Base-by-base conservation (phyloP, 2,113 vertebrate genomes). In the Axis porcinus region DNA sequence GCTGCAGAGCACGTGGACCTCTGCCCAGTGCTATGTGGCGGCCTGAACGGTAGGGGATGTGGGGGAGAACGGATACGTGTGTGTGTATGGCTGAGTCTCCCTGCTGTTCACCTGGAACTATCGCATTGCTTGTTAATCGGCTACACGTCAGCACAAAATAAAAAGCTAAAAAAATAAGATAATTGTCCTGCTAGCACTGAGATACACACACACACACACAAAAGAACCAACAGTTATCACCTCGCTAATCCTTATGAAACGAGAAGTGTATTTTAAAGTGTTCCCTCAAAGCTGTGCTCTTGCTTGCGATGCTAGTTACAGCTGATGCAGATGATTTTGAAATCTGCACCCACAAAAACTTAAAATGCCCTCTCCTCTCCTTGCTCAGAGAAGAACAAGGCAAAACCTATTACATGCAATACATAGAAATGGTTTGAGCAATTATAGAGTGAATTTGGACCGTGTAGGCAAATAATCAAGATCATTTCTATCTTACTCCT, bases 331-430 rank as follows among this genome's bases (percentile, higher is more conserved):
- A 97, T 90, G 93, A 79, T 47, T 95, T 86, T 95, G 83, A 97
- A 93, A 93, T 89, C 97, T 86, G 82, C 23, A 85, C 45, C 64
- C 88, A 33, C 79, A 76, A 21, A 27, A 76, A 95, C 47, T 33
- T 82, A 93, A 94, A 94, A 92, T 88, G 82, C 27, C 17, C 74
- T 47, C 43, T 91, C 55, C 62, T 86, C 93, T 76, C 58, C 74
- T 93, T 86, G n/a, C n/a, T 76, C 82, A 95, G 43, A 90, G n/a
- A 93, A 93, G 93, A 95, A 57, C 21, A 88, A 7, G 54, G 67
- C n/a, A 94, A 95, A 97, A 87, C 67, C 87, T 60, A 92, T 52
- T 94, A 94, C 76, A 93, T 74, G 76, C 85, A 92, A 88, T 23
- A 97, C 89, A 58, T 7, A 89, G 91, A 88, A 90, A 27, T 14